Conservation (phyloP, 2,113 vertebrate species). For the Zootoca vivipara region DNA sequence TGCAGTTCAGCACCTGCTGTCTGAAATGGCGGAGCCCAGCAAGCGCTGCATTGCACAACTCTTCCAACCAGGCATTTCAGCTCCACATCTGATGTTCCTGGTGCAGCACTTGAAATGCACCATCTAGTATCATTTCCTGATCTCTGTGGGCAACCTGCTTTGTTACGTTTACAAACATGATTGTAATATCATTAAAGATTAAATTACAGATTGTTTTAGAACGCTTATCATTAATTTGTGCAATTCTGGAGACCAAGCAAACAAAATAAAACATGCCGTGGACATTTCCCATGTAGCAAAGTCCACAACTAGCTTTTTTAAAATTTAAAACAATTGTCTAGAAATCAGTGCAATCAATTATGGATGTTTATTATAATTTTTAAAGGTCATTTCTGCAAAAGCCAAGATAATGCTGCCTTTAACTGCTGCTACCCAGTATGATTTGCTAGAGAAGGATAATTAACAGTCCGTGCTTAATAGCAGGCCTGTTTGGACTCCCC, state of each 20-base stretch:
- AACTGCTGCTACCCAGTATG: conserved; percentile 25
- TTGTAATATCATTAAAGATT: conserved; percentile 22
- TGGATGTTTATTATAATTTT: conserved; percentile 28
- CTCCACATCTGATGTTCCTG: background rate
- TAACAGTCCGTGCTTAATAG: conserved; percentile 47
- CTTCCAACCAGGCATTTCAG: background rate
- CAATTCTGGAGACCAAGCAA: conserved; percentile 19
- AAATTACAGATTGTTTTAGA: background rate
- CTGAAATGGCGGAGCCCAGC: background rate
- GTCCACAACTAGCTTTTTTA: background rate
- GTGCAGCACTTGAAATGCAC: conserved; percentile 7
- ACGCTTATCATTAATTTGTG: conserved; percentile 34
- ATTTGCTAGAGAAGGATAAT: conserved; percentile 36
- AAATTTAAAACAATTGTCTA: background rate
- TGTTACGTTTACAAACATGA: conserved; percentile 24
- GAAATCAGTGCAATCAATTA: conserved; percentile 42
- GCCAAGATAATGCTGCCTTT: conserved; percentile 30
- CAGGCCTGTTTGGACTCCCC: conserved; percentile 23
- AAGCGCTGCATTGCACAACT: too few relatives aligned
- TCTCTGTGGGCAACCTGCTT: conserved; percentile 17
- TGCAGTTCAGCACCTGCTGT: background rate
- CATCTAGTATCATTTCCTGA: background rate
- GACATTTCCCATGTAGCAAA: conserved; percentile 18
- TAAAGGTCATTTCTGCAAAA: conserved; percentile 46
- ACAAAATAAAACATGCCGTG: background rate